Base-by-base conservation (phyloP, 2,888 invertebrate genomes). In the Syrista parreyssii region DNA sequence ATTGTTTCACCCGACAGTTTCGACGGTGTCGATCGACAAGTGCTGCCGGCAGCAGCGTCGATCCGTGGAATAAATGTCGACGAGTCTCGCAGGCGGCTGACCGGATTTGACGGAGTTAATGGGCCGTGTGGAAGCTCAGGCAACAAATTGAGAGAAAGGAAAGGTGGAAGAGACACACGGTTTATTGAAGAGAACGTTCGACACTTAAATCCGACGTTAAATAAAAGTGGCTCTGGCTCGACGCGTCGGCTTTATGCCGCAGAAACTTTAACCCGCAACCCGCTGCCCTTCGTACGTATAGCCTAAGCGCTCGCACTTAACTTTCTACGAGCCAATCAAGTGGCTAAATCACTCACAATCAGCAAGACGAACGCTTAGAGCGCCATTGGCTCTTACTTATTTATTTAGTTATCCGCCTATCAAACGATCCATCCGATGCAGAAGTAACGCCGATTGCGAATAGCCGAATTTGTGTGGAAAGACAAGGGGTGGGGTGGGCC, bases 331-430 rank as follows among this genome's bases (percentile, higher is more conserved):
- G 83, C 87, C 88, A 87, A 87, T 86, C 82, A 86, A 87, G 83
- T 84, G 83, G 82, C 82, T 84, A 85, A 86, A 87, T 89, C 88
- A 86, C 88, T 89, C 87, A 86, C 88, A 86, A 88, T 89, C 87
- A 86, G 87, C 84, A 84, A 78, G 15, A 1, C 84, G 82, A 84
- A 85, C 87, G 83, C 87, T 89, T 87, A 87, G 85, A 87, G 84
- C 84, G 81, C 86, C 86, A 86, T 86, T 82, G 87, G 83, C 84
- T 84, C 83, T 87, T 88, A 88, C 86, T 88, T 89, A 89, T 89
- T 89, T 88, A 89, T 89, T 71, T 31, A 12, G 30, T 30, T 32
- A 15, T 31, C 30, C 30, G 23, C 30, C 32, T 9, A 31, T 30
- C 69, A 6, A 15, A 15, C 15, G 15, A 40, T 40, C 40, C 40